Base-by-base conservation (phyloP, 2,113 vertebrate genomes). In the Pagrus major region DNA sequence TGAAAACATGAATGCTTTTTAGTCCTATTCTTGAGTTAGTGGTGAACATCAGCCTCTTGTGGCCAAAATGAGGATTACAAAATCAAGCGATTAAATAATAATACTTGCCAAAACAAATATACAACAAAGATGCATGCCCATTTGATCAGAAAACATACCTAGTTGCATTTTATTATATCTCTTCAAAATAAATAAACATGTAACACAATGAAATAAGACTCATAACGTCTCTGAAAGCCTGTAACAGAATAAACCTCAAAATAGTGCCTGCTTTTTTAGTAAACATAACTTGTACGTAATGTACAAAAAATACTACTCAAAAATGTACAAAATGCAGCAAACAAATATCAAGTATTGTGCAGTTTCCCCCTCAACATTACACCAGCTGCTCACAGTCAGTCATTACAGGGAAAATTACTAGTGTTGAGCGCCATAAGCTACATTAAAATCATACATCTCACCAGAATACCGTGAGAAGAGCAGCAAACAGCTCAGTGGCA, bases 111-210 rank as follows among this genome's bases (percentile, higher is more conserved):
- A 44, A 44, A 15, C n/a, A n/a, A n/a, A n/a, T n/a, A n/a, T n/a
- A n/a, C n/a, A 29, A 64, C 35, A 65, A 23, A 56, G 41, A 58
- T 35, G 8, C 31, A 23, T 16, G 46, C 4, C 75, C 69, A 54
- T 42, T 46, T 78, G 6, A 71, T 80, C 58, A 78, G 71, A 86
- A 90, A 90, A 89, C 46, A 39, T 78, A 86, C 71, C 80, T 71
- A 82, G 77, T 81, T 85, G 67, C 47, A 79, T 84, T 91, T 96
- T 92, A 95, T 95, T 96, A 95, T 91, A 88, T 81, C 71, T 92
- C 74, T 94, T 95, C 91, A 94, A 94, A 97, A 97, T 97, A 97
- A 97, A 97, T 97, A 96, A 96, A 97, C 96, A 91, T 93, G 87
- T 90, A 84, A 94, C 89, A 92, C 88, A 94, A 93, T 82, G 56